phyloP scores from a whole-genome alignment of 2,888 invertebrate genomes.

The Cheilosia grossa region DNA sequence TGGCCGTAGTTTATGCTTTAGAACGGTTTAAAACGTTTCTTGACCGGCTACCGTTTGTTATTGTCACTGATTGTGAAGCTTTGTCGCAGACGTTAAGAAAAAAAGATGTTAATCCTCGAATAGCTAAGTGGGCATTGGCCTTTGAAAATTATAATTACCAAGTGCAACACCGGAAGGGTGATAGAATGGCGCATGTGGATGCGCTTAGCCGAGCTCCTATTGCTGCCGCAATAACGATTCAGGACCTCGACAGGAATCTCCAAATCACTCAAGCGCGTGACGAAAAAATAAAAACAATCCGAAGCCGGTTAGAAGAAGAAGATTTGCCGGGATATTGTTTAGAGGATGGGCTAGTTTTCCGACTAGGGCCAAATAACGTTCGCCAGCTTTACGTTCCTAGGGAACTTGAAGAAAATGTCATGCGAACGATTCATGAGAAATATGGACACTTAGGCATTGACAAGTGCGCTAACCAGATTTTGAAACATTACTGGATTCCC shows the following conservation, averaged over 20 bases:
- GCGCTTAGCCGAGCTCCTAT: conserved; percentile 24
- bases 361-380: background rate
- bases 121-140: conserved; percentile 33
- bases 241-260: conserved; percentile 6
- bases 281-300: background rate
- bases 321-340: conserved; percentile 3
- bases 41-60: conserved; percentile 29
- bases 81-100: conserved; percentile 46
- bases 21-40: conserved; percentile 27
- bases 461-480: background rate
- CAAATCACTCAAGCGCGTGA: conserved; percentile 21
- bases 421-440: background rate
- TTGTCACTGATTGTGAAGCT: conserved; percentile 42
- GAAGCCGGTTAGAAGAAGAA: background rate
- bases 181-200: conserved; percentile 39
- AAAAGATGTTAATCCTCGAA: conserved; percentile 43
- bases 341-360: conserved; percentile 13
- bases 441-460: background rate
- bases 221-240: background rate
- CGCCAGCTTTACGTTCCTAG: background rate
- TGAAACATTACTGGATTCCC: background rate
- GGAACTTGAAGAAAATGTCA: conserved; percentile 2
- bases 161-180: conserved; percentile 31
- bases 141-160: conserved; percentile 47
- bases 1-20: conserved; percentile 24